Evolutionary conservation across 2,888 invertebrate species (phyloP).

Genomic region (Nomada hirtipes): DNA sequence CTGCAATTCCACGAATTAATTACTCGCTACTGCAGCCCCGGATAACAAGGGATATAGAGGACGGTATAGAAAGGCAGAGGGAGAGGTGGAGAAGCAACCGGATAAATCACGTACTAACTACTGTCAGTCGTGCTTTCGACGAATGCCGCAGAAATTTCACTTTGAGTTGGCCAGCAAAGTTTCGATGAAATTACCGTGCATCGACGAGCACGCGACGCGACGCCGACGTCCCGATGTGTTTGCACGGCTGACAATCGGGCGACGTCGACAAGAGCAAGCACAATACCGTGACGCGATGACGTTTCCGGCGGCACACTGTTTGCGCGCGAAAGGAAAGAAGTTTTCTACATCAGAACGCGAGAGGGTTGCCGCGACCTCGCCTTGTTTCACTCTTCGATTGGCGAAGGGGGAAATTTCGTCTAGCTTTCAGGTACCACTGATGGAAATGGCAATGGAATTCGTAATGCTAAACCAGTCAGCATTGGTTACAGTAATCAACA

Average conservation of each 20-base stretch:
- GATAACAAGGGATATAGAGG: slow-evolving; percentile 61
- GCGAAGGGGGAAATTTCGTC: neutral
- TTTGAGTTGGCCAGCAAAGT: slow-evolving; percentile 7
- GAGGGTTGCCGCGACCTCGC: neutral
- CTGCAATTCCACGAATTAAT: slow-evolving; percentile 63
- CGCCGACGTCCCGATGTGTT: slow-evolving; percentile 25
- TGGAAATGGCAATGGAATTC: too few species aligned
- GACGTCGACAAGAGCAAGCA: slow-evolving; percentile 20
- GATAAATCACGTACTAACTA: slow-evolving; percentile 58
- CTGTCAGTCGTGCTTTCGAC: slow-evolving; percentile 49
- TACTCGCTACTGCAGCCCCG: slow-evolving; percentile 47
- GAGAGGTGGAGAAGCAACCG: neutral
- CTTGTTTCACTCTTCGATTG: neutral
- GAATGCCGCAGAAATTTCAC: slow-evolving; percentile 49
- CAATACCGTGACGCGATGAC: slow-evolving; percentile 22
- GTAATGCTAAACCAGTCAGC: too few species aligned
- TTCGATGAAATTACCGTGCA: slow-evolving; percentile 52
- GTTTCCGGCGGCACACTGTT: slow-evolving; percentile 22
- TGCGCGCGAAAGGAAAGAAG: slow-evolving; percentile 15
- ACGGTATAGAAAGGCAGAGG: slow-evolving; percentile 8
- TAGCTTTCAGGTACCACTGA: too few species aligned
- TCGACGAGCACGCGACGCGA: slow-evolving; percentile 17
- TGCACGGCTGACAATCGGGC: slow-evolving; percentile 24
- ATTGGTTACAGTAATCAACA: too few species aligned
- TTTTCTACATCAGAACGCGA: slow-evolving; percentile 4